Base-by-base conservation (phyloP, 1,140 invertebrate genomes). In the Pogonus chalceus region DNA sequence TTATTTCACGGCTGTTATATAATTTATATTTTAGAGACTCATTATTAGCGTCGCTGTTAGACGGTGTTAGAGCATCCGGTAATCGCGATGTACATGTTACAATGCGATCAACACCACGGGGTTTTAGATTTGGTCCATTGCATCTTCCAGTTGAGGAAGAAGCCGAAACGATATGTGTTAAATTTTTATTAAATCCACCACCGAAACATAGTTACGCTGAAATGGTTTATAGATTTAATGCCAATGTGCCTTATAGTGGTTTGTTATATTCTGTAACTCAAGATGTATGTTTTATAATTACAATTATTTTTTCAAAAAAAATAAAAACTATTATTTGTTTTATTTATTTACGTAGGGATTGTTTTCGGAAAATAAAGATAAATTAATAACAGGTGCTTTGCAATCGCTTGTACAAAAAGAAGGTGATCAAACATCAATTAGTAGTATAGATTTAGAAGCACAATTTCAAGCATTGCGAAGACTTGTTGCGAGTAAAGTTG, bases 301-400 rank as follows among this genome's bases (percentile, higher is more conserved):
- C 21, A 20, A 9, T 22, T 20, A 49, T 9, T 21, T 9, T 21
- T 23, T 49, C 3, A 49, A 10, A 7, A 20, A 21, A 49, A 10
- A 49, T 10, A 23, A 10, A 7, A 7, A 14, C 14, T 31, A 7
- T 31, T 31, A 31, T 31, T n/a, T n/a, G n/a, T n/a, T n/a, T n/a
- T n/a, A 7, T 31, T 31, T 54, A 22, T 49, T 48, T 18, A 61
- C 77, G 49, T 69, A 90, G 86, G 86, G 92, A 56, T 76, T 98
- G 52, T 99, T 99, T 80, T 86, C 93, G 10, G 95, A 98, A 73
- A 99, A 98, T 72, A 99, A 98, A 72, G 96, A 98, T 70, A 96
- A 96, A 71, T 74, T 96, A 46, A 98, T 99, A 60, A 82, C 83
- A 59, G 82, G 74, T 55, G 92, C 88, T 31, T 68, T 91, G 59